Evolutionary conservation across 2,113 vertebrate genomes (phyloP).

Genomic region (Apodemus speciosus): DNA sequence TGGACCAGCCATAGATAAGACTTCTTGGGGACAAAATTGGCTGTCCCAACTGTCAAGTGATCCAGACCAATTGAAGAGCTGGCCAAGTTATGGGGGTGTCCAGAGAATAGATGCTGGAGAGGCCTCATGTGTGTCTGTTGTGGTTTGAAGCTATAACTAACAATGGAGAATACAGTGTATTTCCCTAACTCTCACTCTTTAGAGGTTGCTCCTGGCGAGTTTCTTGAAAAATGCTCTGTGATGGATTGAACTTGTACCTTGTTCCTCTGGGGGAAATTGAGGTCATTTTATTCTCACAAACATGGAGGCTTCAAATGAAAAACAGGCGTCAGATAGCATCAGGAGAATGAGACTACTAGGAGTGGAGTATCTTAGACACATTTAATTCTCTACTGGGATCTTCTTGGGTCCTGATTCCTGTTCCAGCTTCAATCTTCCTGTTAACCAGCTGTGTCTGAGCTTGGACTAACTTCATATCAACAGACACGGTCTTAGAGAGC

Average conservation of each 20-base stretch:
- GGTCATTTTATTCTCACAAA: neutral
- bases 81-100: neutral
- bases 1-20: neutral
- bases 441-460: neutral
- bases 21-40: neutral
- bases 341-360: neutral
- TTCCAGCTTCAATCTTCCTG: neutral
- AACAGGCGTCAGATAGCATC: neutral
- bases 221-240: neutral
- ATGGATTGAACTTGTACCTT: neutral
- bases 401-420: neutral
- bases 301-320: neutral
- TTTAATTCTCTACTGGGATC: neutral
- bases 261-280: neutral
- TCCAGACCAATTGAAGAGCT: neutral
- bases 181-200: neutral
- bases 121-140: too few relatives aligned
- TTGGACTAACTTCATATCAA: neutral
- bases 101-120: neutral
- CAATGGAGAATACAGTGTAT: neutral
- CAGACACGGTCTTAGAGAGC: neutral
- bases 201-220: neutral
- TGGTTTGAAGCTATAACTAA: neutral
- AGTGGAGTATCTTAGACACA: neutral
- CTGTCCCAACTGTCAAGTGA: neutral